These are phyloP conservation scores for Digitonthophagus gazella DNA, from an alignment of 2,888 invertebrate genomes.

Conservation along the genomic window DNA sequence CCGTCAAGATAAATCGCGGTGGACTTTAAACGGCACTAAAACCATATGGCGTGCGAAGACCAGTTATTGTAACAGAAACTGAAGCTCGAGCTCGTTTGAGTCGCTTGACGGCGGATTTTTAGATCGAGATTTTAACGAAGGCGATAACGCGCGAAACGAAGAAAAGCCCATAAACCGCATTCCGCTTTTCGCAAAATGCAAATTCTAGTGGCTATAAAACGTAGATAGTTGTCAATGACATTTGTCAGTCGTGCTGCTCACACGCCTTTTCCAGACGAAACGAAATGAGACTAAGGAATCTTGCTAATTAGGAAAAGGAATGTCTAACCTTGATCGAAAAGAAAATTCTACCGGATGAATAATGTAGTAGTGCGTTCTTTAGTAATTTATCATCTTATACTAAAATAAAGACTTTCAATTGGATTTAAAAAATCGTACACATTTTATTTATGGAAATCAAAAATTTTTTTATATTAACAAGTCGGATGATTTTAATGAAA, in stretches of 20 bases:
- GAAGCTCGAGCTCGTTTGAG: not conserved
- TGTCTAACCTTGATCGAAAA: not conserved
- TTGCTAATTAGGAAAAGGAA: not conserved
- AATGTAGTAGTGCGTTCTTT: too few species aligned
- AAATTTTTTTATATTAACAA: too few species aligned
- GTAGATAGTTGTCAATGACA: not conserved
- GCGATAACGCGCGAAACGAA: not conserved
- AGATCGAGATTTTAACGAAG: not conserved
- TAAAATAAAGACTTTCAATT: too few species aligned
- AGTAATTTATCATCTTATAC: too few species aligned
- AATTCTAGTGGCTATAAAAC: not conserved
- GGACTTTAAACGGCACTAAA: not conserved
- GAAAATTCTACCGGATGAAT: not conserved
- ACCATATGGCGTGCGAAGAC: not conserved
- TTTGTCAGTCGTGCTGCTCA: not conserved
- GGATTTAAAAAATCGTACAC: too few species aligned
- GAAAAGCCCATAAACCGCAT: not conserved
- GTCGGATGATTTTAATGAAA: too few species aligned
- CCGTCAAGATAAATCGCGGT: too few species aligned
- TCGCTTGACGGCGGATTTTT: not conserved
- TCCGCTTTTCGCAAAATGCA: not conserved
- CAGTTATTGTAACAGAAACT: not conserved
- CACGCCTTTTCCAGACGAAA: not conserved
- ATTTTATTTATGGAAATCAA: too few species aligned
- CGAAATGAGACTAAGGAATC: not conserved